Evolutionary conservation across 2,888 invertebrate genomes (phyloP), one percentile per base, ranked within the genome.

Genomic region (Rotaria socialis): DNA sequence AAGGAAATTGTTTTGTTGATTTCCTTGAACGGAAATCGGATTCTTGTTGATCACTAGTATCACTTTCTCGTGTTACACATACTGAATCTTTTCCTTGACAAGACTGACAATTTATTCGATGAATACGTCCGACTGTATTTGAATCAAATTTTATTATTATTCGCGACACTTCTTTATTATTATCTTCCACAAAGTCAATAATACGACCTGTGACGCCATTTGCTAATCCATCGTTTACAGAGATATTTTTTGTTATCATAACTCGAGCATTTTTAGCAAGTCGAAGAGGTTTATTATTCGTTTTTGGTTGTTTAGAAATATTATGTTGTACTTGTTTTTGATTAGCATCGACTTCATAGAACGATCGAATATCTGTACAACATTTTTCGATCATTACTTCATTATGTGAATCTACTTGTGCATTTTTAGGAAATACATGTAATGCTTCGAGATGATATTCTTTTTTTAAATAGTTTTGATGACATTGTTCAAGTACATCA

Each of bases 141-240:
- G 35, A 35, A 19, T 74, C 74, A 41, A 19, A 74, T 74, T 43
- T 74, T 0, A 74, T 41, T 35, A 10, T 22, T 41, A 74, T 35
- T 5, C 7, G 35, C 93, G 93, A 95, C 96, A 97, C 87, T 94
- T 93, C 90, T 96, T 95, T 87, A 93, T 93, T 89, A 94, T 94
- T 5, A 95, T 94, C 14, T 93, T 92, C 89, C 94, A 94, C 89
- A 94, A 94, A 87, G 93, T 93, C 35, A 0, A 67, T 19, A 47
- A 50, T 22, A 0, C 43, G n/a, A n/a, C 84, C 84, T 22, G 58
- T 50, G 0, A 47, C 84, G 58, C 84, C 86, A 60, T 84, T 84
- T 0, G 60, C 86, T 1, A 86, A 22, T 22, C 86, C 84, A 41
- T 86, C 84, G 0, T 22, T 2, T 0, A 55, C 50, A 10, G 3